Evolutionary conservation across 2,888 invertebrate genomes (phyloP), one percentile per base, ranked within the genome.

Genomic region (Phrixothrix hirtus): DNA sequence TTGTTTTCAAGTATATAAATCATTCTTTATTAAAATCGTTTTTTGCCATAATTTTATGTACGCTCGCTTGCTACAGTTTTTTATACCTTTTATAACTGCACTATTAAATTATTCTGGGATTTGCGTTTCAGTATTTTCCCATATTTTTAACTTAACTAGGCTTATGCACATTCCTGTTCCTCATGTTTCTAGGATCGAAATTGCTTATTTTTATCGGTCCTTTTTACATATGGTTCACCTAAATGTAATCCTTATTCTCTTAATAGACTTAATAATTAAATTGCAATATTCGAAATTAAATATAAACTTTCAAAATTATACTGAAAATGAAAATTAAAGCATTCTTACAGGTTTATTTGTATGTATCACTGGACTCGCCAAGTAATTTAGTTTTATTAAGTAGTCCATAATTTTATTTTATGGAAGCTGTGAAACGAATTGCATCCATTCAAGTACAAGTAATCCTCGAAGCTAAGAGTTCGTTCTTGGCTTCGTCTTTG

Each of bases 321-420:
- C n/a, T n/a, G n/a, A n/a, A n/a, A n/a, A n/a, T n/a, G n/a, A 13
- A 16, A 13, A 16, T 35, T 15, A 37, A 37, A 37, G 2, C 3
- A 37, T 25, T 15, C 21, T 10, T 2, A n/a, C 4, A 25, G 38
- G 36, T 26, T 25, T n/a, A n/a, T n/a, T n/a, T 14, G 26, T 31
- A 36, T 21, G 27, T 16, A 36, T 17, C 31, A 31, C 38, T 15
- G 31, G 32, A 21, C 45, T 45, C 30, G 58, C 61, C 9, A 61
- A 68, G 70, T 71, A 70, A 71, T 68, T 66, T 64, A 57, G 64
- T 68, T 69, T 67, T 65, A 69, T 70, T 70, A 70, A 70, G 64
- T 61, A 67, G 66, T 67, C 69, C 69, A 69, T 71, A 71, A 73
- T 70, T 73, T 71, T 71, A 62, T 65, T 72, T 71, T 71, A 71